A percentile compares a stretch with the other conserved stretches of the same genome.
phyloP scores from a whole-genome alignment of 2,888 invertebrate genomes.

The Deilephila elpenor region DNA sequence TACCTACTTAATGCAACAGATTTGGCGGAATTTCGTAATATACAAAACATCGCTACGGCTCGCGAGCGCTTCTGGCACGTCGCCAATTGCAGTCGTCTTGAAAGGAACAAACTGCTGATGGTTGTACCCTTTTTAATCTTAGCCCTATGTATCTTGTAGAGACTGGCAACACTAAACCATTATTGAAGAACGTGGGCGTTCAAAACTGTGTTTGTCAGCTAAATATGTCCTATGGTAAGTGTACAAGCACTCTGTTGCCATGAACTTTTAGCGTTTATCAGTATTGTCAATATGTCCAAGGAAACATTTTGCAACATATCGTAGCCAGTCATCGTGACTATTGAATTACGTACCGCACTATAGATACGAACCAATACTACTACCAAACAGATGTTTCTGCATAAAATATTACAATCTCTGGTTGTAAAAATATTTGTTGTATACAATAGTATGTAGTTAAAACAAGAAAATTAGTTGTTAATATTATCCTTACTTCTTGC shows the following conservation, averaged over 20 bases:
- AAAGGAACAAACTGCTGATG: constrained; percentile 44
- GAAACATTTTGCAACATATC: background rate
- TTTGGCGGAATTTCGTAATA: constrained; percentile 82
- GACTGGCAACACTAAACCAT: constrained; percentile 23
- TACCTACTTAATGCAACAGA: constrained; percentile 70
- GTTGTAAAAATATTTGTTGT: too few relatives aligned
- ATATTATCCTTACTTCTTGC: background rate
- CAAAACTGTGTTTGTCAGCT: constrained; percentile 3
- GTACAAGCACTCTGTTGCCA: background rate
- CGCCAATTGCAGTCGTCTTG: constrained; percentile 67
- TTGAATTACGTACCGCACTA: too few relatives aligned
- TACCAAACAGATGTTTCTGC: too few relatives aligned
- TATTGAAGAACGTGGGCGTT: constrained; percentile 1
- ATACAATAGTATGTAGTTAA: too few relatives aligned
- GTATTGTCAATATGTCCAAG: background rate
- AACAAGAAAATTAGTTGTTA: too few relatives aligned
- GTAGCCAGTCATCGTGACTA: background rate
- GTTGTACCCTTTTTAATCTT: constrained; percentile 49
- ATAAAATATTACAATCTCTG: too few relatives aligned
- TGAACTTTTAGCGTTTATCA: constrained; percentile 2
- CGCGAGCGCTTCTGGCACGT: constrained; percentile 59
- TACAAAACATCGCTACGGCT: constrained; percentile 67
- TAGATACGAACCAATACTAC: too few relatives aligned
- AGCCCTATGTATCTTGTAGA: constrained; percentile 30
- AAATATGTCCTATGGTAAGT: background rate